Conservation (phyloP, 2,888 invertebrate genomes). For the Heterodera filipjevi region DNA sequence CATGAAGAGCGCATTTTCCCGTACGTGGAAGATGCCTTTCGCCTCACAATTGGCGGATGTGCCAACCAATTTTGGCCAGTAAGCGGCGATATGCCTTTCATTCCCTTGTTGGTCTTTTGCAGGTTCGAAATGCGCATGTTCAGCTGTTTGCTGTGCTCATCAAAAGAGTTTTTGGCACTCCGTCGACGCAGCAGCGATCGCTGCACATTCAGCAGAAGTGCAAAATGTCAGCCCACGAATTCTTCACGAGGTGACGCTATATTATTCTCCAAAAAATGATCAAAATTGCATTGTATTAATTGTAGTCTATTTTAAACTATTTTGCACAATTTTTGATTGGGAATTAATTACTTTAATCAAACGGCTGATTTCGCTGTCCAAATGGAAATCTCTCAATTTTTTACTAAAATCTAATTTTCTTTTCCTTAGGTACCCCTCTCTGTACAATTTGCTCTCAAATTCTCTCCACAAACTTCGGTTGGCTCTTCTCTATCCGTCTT, state of each 20-base stretch:
- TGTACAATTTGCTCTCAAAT: constrained; percentile 11
- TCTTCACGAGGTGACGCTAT: constrained; percentile 48
- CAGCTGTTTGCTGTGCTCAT: constrained; percentile 46
- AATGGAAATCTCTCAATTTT: not conserved
- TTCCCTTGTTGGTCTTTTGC: not conserved
- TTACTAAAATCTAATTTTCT: no score
- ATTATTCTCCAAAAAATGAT: no score
- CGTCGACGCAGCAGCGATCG: constrained; percentile 26
- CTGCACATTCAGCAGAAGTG: constrained; percentile 43
- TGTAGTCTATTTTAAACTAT: no score
- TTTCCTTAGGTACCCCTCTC: constrained; percentile 17
- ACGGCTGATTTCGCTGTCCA: no score
- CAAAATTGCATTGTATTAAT: no score
- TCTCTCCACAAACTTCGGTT: not conserved
- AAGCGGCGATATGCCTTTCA: no score
- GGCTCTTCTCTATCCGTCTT: not conserved
- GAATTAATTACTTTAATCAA: no score
- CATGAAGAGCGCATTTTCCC: constrained; percentile 73
- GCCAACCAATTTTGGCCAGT: constrained; percentile 49
- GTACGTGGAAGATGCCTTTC: constrained; percentile 43
- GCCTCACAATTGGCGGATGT: constrained; percentile 40
- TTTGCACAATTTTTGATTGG: no score
- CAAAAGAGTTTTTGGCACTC: constrained; percentile 39
- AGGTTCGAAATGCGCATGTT: constrained; percentile 51
- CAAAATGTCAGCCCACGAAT: constrained; percentile 49